A percentile compares a stretch with the other conserved stretches of the same genome.
Evolutionary conservation across 2,797 vertebrate genomes (phyloP).

Genomic region (Melanotaenia maccullochi): DNA sequence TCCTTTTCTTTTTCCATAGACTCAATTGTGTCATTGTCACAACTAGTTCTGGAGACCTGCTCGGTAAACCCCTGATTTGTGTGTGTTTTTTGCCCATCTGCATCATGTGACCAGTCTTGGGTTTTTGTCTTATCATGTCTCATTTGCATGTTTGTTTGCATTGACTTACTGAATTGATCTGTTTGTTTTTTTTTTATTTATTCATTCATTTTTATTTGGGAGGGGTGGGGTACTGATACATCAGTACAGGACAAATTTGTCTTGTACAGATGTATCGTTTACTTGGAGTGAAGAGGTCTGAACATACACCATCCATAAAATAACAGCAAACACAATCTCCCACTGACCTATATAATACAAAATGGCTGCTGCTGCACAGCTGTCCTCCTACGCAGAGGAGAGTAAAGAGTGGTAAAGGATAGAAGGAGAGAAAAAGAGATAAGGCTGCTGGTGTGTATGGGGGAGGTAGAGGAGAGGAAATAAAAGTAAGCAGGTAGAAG

Average conservation of each 20-base stretch:
- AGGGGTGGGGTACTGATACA: too few relatives aligned
- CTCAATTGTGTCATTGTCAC: constrained; percentile 85
- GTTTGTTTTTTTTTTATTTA: neutral
- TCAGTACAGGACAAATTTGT: constrained; percentile 20
- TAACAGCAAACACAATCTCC: constrained; percentile 69
- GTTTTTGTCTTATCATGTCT: constrained; percentile 56
- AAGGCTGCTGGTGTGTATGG: constrained; percentile 19
- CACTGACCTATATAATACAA: constrained; percentile 83
- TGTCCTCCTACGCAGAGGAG: constrained; percentile 68
- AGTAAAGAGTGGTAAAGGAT: constrained; percentile 48
- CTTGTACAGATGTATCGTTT: constrained; percentile 22
- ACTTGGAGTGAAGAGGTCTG: constrained; percentile 33
- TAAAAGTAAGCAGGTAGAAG: constrained; percentile 55
- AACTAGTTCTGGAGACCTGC: constrained; percentile 84
- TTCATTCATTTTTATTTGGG: too few relatives aligned
- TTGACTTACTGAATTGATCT: constrained; percentile 38
- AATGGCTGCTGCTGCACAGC: constrained; percentile 76
- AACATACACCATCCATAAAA: constrained; percentile 31
- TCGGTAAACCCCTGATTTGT: constrained; percentile 74
- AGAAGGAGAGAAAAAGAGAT: constrained; percentile 33
- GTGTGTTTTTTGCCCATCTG: constrained; percentile 30
- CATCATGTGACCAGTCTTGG: constrained; percentile 40
- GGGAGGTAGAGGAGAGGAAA: constrained; percentile 17
- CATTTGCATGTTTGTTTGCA: constrained; percentile 65
- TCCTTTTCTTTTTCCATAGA: constrained; percentile 75